These are phyloP conservation scores for Phataginus tetradactyla DNA, from an alignment of 2,797 vertebrate genomes.

Conservation along the genomic window DNA sequence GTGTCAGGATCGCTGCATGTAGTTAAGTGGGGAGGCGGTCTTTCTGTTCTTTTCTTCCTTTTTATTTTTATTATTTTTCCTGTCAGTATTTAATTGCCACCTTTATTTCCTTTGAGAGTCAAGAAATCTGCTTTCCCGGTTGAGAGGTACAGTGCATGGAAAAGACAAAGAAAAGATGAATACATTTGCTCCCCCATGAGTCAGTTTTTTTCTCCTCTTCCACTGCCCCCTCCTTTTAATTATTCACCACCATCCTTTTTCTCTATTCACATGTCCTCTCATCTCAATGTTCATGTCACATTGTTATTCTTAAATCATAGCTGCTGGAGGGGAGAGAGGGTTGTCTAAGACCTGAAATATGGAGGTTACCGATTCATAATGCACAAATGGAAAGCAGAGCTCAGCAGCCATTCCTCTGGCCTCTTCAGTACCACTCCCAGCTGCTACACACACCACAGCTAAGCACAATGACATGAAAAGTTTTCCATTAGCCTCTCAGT, in stretches of 20 bases:
- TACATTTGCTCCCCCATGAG: slow-evolving; percentile 77
- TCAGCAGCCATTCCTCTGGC: neutral
- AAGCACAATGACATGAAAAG: slow-evolving; percentile 28
- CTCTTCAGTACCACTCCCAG: neutral
- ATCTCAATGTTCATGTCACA: slow-evolving; percentile 55
- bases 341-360: slow-evolving; percentile 60
- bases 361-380: slow-evolving; percentile 47
- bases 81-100: slow-evolving; percentile 88
- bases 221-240: slow-evolving; percentile 67
- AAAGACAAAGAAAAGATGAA: slow-evolving; percentile 85
- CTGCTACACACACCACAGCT: neutral
- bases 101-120: slow-evolving; percentile 87
- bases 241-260: slow-evolving; percentile 60
- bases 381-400: neutral
- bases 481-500: slow-evolving; percentile 50
- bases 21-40: slow-evolving; percentile 56
- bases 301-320: slow-evolving; percentile 77
- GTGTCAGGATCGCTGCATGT: neutral
- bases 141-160: slow-evolving; percentile 84
- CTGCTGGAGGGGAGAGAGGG: slow-evolving; percentile 42
- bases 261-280: slow-evolving; percentile 44
- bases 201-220: slow-evolving; percentile 70
- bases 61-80: slow-evolving; percentile 78
- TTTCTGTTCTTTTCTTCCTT: slow-evolving; percentile 50
- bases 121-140: slow-evolving; percentile 86